Evolutionary conservation across 2,113 vertebrate genomes (phyloP).

Genomic region (Anarhynchus alexandrinus): DNA sequence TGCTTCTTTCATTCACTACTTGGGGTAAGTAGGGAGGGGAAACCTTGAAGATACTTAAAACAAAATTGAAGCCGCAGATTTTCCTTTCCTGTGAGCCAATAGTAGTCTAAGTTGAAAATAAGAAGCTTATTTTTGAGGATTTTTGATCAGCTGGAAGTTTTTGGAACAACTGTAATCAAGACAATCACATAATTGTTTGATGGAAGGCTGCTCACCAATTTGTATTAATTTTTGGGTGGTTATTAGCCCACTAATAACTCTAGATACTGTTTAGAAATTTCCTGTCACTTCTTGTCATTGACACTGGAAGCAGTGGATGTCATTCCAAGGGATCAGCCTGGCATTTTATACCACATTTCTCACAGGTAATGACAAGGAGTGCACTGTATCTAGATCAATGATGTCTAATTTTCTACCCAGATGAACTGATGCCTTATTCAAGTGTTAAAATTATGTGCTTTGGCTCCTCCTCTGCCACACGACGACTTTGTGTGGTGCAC

Average conservation of each 20-base stretch:
- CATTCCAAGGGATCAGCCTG: neutral
- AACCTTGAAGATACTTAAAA: neutral
- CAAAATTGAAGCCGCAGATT: neutral
- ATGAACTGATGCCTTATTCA: neutral
- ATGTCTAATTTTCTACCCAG: neutral
- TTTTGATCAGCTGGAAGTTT: neutral
- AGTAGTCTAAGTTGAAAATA: neutral
- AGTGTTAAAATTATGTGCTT: neutral
- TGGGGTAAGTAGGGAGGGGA: neutral
- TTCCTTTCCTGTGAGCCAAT: neutral
- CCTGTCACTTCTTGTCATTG: neutral
- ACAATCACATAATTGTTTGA: neutral
- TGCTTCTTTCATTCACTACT: neutral
- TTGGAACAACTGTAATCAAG: neutral
- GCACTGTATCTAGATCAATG: neutral
- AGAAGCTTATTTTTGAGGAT: neutral
- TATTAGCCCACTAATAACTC: neutral
- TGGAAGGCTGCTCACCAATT: neutral
- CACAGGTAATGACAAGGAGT: neutral
- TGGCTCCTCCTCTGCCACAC: neutral
- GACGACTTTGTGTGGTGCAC: neutral
- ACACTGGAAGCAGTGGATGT: neutral
- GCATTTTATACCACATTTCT: neutral
- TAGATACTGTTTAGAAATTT: conserved; percentile 1
- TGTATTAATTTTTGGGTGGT: neutral